phyloP scores from a whole-genome alignment of 2,113 vertebrate species.

The Amblyopsis rosae region DNA sequence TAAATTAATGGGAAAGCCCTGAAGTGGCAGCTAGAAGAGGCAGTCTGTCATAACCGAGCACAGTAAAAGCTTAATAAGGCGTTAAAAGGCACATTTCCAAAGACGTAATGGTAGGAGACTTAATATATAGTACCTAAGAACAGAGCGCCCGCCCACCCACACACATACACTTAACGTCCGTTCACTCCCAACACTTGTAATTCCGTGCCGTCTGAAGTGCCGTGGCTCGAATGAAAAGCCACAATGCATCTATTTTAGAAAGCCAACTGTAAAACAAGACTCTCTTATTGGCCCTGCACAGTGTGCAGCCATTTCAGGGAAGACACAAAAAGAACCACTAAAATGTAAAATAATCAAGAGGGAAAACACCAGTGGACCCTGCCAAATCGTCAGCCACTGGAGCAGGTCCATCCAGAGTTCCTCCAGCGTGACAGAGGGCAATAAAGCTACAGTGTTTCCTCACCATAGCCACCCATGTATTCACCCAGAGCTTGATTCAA shows the following conservation, averaged over 20 bases:
- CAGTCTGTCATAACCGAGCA: neutral
- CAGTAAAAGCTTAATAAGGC: slow-evolving; percentile 15
- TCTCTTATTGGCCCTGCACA: slow-evolving; percentile 23
- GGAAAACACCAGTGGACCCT: slow-evolving; percentile 9
- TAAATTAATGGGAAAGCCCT: slow-evolving; percentile 25
- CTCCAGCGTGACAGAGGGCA: slow-evolving; percentile 46
- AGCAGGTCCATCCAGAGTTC: slow-evolving; percentile 48
- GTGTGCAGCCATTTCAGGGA: slow-evolving; percentile 21
- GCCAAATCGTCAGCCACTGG: slow-evolving; percentile 48
- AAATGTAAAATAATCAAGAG: slow-evolving; percentile 42
- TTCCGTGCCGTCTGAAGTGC: slow-evolving; percentile 20
- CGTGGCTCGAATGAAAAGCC: slow-evolving; percentile 36
- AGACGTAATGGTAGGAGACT: slow-evolving; percentile 3
- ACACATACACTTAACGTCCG: slow-evolving; percentile 7
- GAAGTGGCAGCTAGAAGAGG: slow-evolving; percentile 15
- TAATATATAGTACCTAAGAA: slow-evolving; percentile 4
- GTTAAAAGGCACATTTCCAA: slow-evolving; percentile 26
- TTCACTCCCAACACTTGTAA: slow-evolving; percentile 17
- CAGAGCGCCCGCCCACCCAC: neutral
- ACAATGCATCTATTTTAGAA: slow-evolving; percentile 20
- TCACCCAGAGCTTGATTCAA: slow-evolving; percentile 16
- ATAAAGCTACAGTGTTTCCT: slow-evolving; percentile 34
- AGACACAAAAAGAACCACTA: slow-evolving; percentile 20
- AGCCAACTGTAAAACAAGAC: slow-evolving; percentile 14
- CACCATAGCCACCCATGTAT: slow-evolving; percentile 5